Evolutionary conservation across 2,888 invertebrate species (phyloP), one percentile per base, ranked within the genome.

Genomic region (Carterocephalus palaemon): DNA sequence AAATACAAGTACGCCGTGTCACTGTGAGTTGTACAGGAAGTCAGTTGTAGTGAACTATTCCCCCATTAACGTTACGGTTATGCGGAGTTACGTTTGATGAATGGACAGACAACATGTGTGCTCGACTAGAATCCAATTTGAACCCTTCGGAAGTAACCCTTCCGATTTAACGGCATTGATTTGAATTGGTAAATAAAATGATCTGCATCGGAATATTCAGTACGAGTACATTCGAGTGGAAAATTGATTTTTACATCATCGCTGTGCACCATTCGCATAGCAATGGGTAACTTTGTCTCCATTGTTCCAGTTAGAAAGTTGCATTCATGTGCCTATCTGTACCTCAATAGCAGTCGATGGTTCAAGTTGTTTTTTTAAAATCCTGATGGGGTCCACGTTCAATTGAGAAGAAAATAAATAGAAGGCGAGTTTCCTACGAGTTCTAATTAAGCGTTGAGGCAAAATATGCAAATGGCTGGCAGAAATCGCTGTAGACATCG

Each of bases 71-170:
- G 70, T 74, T 78, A 69, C n/a, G n/a, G n/a, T n/a, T n/a, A n/a
- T n/a, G n/a, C n/a, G n/a, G n/a, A n/a, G n/a, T n/a, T n/a, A n/a
- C 80, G 74, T 78, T 78, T 79, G 80, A 81, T 81, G 81, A 83
- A 83, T 82, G 65, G 73, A 60, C 71, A 75, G 71, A 56, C 78
- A 76, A 64, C 79, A 77, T 76, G 74, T 78, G 80, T 78, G 74
- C 74, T 75, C 67, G 69, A 73, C 67, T 69, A 62, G 64, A 78
- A 82, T 81, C 79, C 79, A 80, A 81, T 80, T 79, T 77, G 75
- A 78, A 75, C 75, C 79, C 76, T 77, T 77, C 71, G 73, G 58
- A 66, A 73, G 60, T 69, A 76, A 76, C 80, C 79, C 82, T 80
- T 81, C 64, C 68, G 70, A 64, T 56, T 66, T 67, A 68, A 68